Conservation (phyloP, 2,888 invertebrate species). For the Ophion obscuratus region DNA sequence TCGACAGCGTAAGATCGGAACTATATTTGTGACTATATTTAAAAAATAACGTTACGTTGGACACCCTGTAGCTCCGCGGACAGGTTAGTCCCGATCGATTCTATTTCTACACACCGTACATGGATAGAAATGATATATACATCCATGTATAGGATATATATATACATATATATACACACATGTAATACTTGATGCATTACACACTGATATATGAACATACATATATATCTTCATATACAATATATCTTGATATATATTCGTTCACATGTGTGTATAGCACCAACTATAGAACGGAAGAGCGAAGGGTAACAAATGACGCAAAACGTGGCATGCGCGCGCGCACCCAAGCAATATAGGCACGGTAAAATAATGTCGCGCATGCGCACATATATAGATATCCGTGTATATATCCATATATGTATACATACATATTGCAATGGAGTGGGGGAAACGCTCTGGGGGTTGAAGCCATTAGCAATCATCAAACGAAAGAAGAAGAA, state of each 20-base stretch:
- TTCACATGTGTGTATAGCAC: not conserved
- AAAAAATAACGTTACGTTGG: conserved; percentile 42
- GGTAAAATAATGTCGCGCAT: conserved; percentile 36
- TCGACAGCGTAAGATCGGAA: conserved; percentile 7
- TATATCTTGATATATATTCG: not conserved
- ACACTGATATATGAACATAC: not conserved
- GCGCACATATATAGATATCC: conserved; percentile 7
- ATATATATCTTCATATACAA: not conserved
- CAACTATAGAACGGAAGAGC: not conserved
- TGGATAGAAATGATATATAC: not conserved
- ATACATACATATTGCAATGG: not conserved
- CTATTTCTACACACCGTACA: conserved; percentile 48
- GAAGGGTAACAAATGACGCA: conserved; percentile 55
- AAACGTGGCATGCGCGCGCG: conserved; percentile 64
- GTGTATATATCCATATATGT: not conserved
- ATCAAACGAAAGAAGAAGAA: conserved; percentile 55
- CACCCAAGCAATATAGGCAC: conserved; percentile 48
- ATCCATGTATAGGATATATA: not conserved
- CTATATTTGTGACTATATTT: not conserved
- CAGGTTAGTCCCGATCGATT: conserved; percentile 64
- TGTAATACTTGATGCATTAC: not conserved
- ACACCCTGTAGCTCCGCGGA: conserved; percentile 35
- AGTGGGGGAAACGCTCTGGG: conserved; percentile 19
- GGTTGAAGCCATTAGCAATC: conserved; percentile 34
- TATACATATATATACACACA: too few relatives aligned